phyloP scores from a whole-genome alignment of 2,797 vertebrate genomes.

The Anabas testudineus region DNA sequence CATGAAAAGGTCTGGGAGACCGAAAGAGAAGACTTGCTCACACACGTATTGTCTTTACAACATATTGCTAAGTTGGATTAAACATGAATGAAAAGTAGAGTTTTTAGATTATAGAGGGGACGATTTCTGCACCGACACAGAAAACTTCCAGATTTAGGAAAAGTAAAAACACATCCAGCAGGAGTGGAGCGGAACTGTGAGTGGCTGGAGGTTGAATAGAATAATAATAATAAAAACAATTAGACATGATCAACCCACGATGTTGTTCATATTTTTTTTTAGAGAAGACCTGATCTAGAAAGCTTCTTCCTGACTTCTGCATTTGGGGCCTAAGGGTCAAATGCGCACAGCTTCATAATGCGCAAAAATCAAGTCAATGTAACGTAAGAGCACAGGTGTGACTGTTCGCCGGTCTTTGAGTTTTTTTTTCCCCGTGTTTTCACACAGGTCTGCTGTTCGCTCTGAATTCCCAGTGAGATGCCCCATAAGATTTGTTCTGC shows the following conservation, averaged over 20 bases:
- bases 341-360: conserved; percentile 18
- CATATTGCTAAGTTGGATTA: not conserved
- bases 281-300: not conserved
- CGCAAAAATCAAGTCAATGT: conserved; percentile 11
- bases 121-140: not conserved
- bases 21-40: conserved; percentile 18
- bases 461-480: not conserved
- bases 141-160: not conserved
- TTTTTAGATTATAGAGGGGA: not conserved
- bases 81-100: not conserved
- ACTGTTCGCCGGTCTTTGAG: not conserved
- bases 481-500: conserved; percentile 12
- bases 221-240: conserved; percentile 2
- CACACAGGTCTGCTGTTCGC: not conserved
- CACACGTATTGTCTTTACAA: conserved; percentile 8
- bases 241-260: not conserved
- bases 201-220: not conserved
- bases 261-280: not conserved
- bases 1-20: conserved; percentile 39
- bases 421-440: conserved; percentile 4
- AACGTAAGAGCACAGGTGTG: not conserved
- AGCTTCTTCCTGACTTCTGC: not conserved
- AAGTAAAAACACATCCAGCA: no score
- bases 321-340: not conserved
- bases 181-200: not conserved